Evolutionary conservation across 2,888 invertebrate species (phyloP), one percentile per base, ranked within the genome.

Genomic region (Drosophila gaucha): DNA sequence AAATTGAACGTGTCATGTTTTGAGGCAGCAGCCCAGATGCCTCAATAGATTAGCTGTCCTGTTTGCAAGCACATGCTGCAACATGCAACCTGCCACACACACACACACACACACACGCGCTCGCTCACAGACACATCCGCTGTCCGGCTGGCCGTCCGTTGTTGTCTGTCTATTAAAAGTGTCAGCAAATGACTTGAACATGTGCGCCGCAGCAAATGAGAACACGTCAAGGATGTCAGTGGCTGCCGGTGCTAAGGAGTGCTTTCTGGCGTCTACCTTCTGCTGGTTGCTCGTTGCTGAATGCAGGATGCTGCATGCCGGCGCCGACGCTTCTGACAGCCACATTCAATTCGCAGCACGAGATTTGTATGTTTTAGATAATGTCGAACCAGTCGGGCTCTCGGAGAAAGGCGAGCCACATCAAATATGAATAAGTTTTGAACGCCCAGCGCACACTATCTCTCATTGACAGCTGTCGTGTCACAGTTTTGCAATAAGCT

Each of bases 1-100:
- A 80, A 83, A 86, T 78, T 74, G 70, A 77, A 85, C 72, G 67
- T 78, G 85, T 72, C 85, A 85, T 78, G 79, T 77, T 80, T 50
- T 46, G 67, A 66, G 85, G 49, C 69, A 71, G 51, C 69, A 68
- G 58, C 88, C 74, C 67, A 74, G 84, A 85, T 85, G 80, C 84
- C 88, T 83, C 78, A 72, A 87, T 83, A 86, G 84, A 85, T 85
- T 80, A 86, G 86, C 80, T 87, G 66, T 74, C 51, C 68, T 49
- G 65, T 54, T 64, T 10, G 33, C 47, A 33, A 47, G 47, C 33
- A 6, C 72, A 54, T 56, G 56, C 57, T 41, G 30, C 55, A 46
- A n/a, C 44, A 18, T 44, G 49, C 35, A 49, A 20, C 74, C 59
- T 52, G 51, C 56, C 39, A 10, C 50, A 49, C 46, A 46, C 30